phyloP scores from a whole-genome alignment of 2,113 vertebrate species.

The Erythrolamprus reginae region DNA sequence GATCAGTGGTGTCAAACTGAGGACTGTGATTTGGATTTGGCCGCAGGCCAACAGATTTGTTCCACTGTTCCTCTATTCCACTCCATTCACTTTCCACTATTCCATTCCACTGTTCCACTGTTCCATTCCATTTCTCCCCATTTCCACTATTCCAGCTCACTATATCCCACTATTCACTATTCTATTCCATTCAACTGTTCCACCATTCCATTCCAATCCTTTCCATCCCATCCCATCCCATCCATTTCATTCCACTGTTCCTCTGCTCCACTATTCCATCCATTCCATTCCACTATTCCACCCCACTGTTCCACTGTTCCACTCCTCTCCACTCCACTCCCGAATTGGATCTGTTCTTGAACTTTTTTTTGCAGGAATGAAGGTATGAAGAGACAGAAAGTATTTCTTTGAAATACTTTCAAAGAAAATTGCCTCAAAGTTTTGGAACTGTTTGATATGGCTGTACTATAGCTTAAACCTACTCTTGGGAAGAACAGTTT shows the following conservation, averaged over 20 bases:
- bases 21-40: no score
- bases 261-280: not conserved
- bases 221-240: not conserved
- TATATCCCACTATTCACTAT: not conserved
- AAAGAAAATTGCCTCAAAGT: conserved; percentile 20
- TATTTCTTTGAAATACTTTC: not conserved
- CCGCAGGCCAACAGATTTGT: no score
- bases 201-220: not conserved
- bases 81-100: not conserved
- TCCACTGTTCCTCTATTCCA: not conserved
- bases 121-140: not conserved
- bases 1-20: not conserved
- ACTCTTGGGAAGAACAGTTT: conserved; percentile 35
- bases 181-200: not conserved
- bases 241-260: not conserved
- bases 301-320: not conserved
- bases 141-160: not conserved
- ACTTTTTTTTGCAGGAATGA: not conserved
- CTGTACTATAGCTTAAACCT: conserved; percentile 5
- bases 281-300: not conserved
- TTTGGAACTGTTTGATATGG: conserved; percentile 38
- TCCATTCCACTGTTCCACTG: not conserved
- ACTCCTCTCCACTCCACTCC: not conserved
- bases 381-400: not conserved
- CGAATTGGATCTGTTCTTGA: not conserved